phyloP scores from a whole-genome alignment of 2,797 vertebrate species.

The Octomys mimax region DNA sequence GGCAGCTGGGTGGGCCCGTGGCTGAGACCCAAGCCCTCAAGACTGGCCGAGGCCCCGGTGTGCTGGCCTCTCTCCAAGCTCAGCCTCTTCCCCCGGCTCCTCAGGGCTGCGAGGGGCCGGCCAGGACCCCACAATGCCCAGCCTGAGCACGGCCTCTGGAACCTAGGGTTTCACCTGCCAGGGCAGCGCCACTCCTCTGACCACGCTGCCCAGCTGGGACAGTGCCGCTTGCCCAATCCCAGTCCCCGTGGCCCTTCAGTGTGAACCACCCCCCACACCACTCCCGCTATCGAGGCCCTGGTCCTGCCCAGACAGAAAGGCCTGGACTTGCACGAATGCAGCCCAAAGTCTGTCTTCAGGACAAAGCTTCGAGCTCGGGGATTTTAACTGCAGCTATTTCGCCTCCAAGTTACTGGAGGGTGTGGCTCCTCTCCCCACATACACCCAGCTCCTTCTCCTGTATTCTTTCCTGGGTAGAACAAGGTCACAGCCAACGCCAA shows the following conservation, averaged over 20 bases:
- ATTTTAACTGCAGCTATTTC: slow-evolving; percentile 9
- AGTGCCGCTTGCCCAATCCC: background rate
- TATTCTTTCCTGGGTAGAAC: rapidly evolving
- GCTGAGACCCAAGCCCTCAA: background rate
- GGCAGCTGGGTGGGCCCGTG: background rate
- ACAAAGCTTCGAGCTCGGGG: background rate
- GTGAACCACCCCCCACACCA: background rate
- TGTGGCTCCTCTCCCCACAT: background rate
- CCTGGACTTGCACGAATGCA: background rate
- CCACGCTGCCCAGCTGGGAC: background rate
- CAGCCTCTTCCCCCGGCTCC: background rate
- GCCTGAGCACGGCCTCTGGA: background rate
- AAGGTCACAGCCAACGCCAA: background rate
- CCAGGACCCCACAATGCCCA: background rate
- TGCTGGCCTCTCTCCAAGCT: background rate
- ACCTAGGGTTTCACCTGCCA: background rate
- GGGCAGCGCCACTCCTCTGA: background rate
- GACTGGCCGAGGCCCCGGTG: background rate
- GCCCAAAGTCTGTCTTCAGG: background rate
- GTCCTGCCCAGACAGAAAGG: background rate
- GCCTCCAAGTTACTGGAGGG: background rate
- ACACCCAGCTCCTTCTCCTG: background rate
- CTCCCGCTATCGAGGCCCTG: background rate
- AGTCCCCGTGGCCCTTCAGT: too few relatives aligned
- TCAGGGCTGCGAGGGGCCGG: too few relatives aligned